Base-by-base conservation (phyloP, 2,888 invertebrate genomes). In the Icerya purchasi region DNA sequence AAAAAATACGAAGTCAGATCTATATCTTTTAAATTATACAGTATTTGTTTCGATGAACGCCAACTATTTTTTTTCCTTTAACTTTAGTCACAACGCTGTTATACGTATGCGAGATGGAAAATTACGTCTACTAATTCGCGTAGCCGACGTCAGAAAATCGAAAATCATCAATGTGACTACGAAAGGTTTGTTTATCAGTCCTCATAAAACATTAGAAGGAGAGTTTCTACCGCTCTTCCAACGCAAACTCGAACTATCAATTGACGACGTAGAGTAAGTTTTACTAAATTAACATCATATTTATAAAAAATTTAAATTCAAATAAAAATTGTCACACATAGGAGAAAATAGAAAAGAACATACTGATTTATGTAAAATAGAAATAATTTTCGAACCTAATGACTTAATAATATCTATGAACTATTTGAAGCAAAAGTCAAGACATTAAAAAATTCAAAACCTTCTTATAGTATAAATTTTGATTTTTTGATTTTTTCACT, bases 131-230 rank as follows among this genome's bases (percentile, higher is more conserved):
- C 79, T 87, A 70, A 85, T 89, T 70, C 75, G 90, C 1, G 81
- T 89, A 0, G 85, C 86, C 69, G 90, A 91, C 70, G 78, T 83
- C 64, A 73, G 83, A 66, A 70, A 80, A 67, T 81, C 85, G 22
- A 87, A 88, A 69, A 77, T 86, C 57, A 83, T 90, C 20, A 84
- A 83, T 53, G 87, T 88, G 58, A 81, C 80, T 67, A 79, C 89
- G 55, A 77, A 83, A 19, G 85, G 86, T 0, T 80, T 84, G 69
- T 69, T 81, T 65, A 76, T 81, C 55, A 71, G 82, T 73, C 70
- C 79, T 65, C 71, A 75, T 64, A 70, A 73, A 56, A 77, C 79
- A 1, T 69, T 78, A 56, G 86, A 86, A 72, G 84, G 84, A 0
- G 87, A 86, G 70, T 70, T 81, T 25, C 74, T 86, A 3, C 79